A percentile compares a stretch with the other conserved stretches of the same genome.
These are phyloP conservation scores for Podabrus alpinus DNA, from an alignment of 2,888 invertebrate genomes.

Conservation along the genomic window DNA sequence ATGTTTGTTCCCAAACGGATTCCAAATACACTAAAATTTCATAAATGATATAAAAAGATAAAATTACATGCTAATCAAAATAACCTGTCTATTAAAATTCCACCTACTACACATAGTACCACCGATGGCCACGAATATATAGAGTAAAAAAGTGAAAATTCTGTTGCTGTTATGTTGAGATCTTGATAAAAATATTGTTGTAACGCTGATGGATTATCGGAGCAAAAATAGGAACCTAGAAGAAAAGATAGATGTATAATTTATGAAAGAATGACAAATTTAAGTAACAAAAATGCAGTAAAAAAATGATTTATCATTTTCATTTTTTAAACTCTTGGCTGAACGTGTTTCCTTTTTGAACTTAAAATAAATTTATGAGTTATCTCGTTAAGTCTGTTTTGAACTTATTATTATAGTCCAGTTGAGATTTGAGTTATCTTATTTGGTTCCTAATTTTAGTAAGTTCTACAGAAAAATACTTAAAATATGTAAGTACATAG, in stretches of 20 bases:
- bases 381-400: too few relatives aligned
- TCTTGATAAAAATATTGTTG: conserved; percentile 86
- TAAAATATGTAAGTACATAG: too few relatives aligned
- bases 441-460: too few relatives aligned
- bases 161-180: conserved; percentile 75
- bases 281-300: too few relatives aligned
- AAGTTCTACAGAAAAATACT: too few relatives aligned
- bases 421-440: too few relatives aligned
- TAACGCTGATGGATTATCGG: conserved; percentile 93
- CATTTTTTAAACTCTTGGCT: too few relatives aligned
- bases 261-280: too few relatives aligned
- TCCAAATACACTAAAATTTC: conserved; percentile 81
- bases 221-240: conserved; percentile 95
- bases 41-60: neutral
- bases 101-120: conserved; percentile 92
- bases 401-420: too few relatives aligned
- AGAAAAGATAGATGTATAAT: neutral
- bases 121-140: conserved; percentile 99
- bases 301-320: too few relatives aligned
- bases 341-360: too few relatives aligned
- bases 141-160: conserved; percentile 88
- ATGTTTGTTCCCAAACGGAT: conserved; percentile 90
- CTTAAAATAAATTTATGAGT: too few relatives aligned
- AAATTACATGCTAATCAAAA: conserved; percentile 32
- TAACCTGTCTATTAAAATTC: conserved; percentile 90